Base-by-base conservation (phyloP, 2,888 invertebrate species). In the Diarsia dahlii region DNA sequence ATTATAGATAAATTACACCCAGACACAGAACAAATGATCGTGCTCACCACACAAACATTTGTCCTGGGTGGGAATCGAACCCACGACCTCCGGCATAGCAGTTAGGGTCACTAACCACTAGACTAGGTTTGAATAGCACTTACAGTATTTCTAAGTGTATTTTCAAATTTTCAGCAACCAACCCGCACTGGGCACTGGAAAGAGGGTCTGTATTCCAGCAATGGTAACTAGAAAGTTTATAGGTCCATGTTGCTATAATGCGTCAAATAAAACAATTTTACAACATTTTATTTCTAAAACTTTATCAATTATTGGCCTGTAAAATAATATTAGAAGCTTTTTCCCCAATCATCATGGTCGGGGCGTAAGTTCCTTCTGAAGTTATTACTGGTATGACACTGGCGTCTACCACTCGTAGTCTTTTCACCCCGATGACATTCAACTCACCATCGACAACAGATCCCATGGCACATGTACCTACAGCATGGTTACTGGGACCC, bases 321-420 rank as follows among this genome's bases (percentile, higher is more conserved):
- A 70, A 45, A 34, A 91, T 87, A 45, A 80, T 81, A 70, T 89
- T 80, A 1, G 91, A 74, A 13, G 81, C 86, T 75, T 86, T 87
- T 60, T 91, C 90, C 0, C 82, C 90, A 18, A 90, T 80, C 90
- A 90, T 89, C 28, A 90, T 85, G 2, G 84, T 82, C 0, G 97
- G 97, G 0, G 97, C 97, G 75, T 97, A 96, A 0, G 96, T 97
- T 85, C 97, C 97, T 0, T 97, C 97, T 0, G 97, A 95, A 1
- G 95, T 92, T 0, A 97, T 96, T 23, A 91, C 91, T 0, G 97
- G 97, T 95, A 97, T 90, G 0, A 87, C 73, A 73, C 90, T 89
- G 12, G 84, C 84, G 54, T 90, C 90, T 0, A 84, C 90, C 2
- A 90, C 88, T 1, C 89, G 84, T 34, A 89, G 71, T n/a, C 73